Evolutionary conservation across 2,888 invertebrate species (phyloP), one percentile per base, ranked within the genome.

Genomic region (Microplitis manilae): DNA sequence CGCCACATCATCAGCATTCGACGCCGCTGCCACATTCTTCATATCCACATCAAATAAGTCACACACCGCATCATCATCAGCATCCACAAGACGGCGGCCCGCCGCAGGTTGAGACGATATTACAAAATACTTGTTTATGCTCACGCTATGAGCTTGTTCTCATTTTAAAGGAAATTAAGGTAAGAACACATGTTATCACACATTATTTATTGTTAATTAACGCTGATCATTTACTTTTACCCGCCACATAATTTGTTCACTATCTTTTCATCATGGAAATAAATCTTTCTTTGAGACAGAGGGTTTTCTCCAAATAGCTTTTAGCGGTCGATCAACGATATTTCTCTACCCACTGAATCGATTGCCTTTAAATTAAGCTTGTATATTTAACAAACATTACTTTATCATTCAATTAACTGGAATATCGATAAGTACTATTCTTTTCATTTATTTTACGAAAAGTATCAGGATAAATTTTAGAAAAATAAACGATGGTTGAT

Each of bases 141-240:
- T 96, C 96, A 88, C 96, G 96, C 92, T 96, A 96, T 91, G 98
- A 98, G 93, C 94, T 98, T 91, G 95, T 96, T 88, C 94, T 96
- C 91, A 98, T 98, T 91, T 94, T 98, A 88, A 97, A 97, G 92
- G 98, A 98, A 93, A 93, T 96, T 90, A 90, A 90, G 89, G 89
- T 90, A 84, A 85, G 67, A 59, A 17, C 41, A 20, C 30, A 4
- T 60, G 7, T 2, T 6, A 7, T 40, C 15, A 6, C 15, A 30
- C 30, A 30, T 30, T 30, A 30, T 30, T 30, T 30, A 30, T 30
- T 30, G 30, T 30, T 4, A 30, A 30, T 30, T 30, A 30, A 30
- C 4, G 30, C 30, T 30, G 30, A 30, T 30, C 30, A 30, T 30
- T 30, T 30, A 30, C 2, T 30, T 30, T 30, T 2, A 30, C 2